Base-by-base conservation (phyloP, 2,797 vertebrate genomes). In the Moxostoma hubbsi region DNA sequence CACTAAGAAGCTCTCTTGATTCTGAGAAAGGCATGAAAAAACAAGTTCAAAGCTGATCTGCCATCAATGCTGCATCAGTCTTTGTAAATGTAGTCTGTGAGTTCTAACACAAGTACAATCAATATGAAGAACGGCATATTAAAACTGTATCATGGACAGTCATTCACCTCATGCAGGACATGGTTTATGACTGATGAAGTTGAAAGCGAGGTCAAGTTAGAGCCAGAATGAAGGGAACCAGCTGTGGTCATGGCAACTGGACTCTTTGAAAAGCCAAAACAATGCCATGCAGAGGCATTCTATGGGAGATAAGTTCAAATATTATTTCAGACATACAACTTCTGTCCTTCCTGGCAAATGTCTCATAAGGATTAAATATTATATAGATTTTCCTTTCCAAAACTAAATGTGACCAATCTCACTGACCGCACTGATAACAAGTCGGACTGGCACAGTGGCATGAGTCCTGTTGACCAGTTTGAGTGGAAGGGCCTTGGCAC, bases 371-470 rank as follows among this genome's bases (percentile, higher is more conserved):
- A 36, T 36, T 53, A 9, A n/a, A 13, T 43, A n/a, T 46, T 47
- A 18, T 4, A 72, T 8, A 61, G 5, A 43, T 59, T 11, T 68
- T 68, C 58, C 7, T 50, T 10, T 46, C 12, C 13, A 43, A 49
- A 73, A 58, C 6, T 7, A 71, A 55, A 36, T 36, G 36, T 10
- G 46, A 15, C 7, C 50, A 53, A 47, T 46, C 10, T 11, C 13
- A 96, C 97, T 97, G 89, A 99, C 98, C 2, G 97, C 96, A 79
- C 94, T 97, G 88, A 99, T 97, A 77, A 95, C 94, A 69, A 99
- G 93, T 63, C 98, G 94, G 85, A 99, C 70, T 1, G 98, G 98
- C 47, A 99, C 92, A 13, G 94, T 94, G 80, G 97, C 95, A 61
- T 89, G 95, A 5, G 96, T 98, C 88, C 91, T 95, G 89, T 97